Base-by-base conservation (phyloP, 2,113 vertebrate genomes). In the Paraplagusia blochii region DNA sequence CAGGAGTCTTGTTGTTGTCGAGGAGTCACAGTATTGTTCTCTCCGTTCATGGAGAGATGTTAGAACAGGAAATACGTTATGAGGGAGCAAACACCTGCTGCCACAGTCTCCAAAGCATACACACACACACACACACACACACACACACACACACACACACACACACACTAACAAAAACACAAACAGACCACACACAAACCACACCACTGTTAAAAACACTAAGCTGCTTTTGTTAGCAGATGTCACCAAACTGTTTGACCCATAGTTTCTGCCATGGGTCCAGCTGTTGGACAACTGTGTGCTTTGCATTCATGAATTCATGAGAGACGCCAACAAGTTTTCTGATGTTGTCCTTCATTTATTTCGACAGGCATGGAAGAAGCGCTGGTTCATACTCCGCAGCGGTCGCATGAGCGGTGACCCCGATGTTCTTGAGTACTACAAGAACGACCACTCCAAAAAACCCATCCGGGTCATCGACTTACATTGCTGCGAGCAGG, bases 381-480 rank as follows among this genome's bases (percentile, higher is more conserved):
- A 98, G 16, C 95, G 97, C 38, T 99, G 97, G 97, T 99, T 99
- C 1, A 88, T 99, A 70, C 91, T 99, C 33, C 94, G 96, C 67
- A 99, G 97, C 0, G 95, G 97, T 40, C 94, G 97, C 11, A 98
- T 99, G 97, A 99, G 96, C 0, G 96, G 97, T 0, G 97, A 99
- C 81, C 94, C 95, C 0, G 95, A 99, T 0, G 95, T 98, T n/a
- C 88, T 99, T 44, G 97, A 99, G 74, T 99, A 99, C 83, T 99
- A 99, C 85, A 99, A 99, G 89, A 98, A 95, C 58, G 94, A 98
- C 76, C 95, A 95, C 75, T 93, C 95, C 64, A 98, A 98, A 86
- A 98, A 97, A 66, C 97, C 97, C 42, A 88, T 99, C 54, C 91
- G 97, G 1, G 89, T 95, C 60, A 99, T 99, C 74, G 95, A 99